A percentile compares a stretch with the other conserved stretches of the same genome.
These are phyloP conservation scores for Lycophotia porphyrea DNA, from an alignment of 2,888 invertebrate genomes.

Conservation along the genomic window DNA sequence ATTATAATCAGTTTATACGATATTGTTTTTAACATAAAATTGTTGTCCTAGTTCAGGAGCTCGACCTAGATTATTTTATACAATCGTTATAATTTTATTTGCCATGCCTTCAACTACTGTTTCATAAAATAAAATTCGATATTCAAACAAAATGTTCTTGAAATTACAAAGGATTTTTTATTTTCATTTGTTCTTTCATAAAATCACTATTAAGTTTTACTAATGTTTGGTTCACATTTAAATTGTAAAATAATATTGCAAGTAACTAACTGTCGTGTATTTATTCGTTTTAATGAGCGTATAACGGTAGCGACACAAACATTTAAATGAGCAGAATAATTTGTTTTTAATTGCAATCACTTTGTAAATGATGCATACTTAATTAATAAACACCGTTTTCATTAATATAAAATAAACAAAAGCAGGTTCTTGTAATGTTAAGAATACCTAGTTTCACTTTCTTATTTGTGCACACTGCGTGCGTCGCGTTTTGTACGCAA, in stretches of 20 bases:
- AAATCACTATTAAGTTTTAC: not conserved
- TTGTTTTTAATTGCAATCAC: not conserved
- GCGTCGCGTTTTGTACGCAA: not conserved
- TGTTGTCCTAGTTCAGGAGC: conserved; percentile 46
- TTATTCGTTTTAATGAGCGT: not conserved
- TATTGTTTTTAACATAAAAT: conserved; percentile 19
- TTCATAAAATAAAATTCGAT: not conserved
- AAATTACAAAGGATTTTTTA: not conserved
- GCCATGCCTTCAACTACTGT: not conserved
- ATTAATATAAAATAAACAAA: not conserved
- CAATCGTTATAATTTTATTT: not conserved
- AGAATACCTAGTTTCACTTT: not conserved
- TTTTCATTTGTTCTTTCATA: not conserved
- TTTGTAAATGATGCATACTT: not conserved
- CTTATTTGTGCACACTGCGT: not conserved
- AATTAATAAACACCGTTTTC: not conserved
- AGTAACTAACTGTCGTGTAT: not conserved
- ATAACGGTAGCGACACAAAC: not conserved
- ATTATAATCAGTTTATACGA: conserved; percentile 30
- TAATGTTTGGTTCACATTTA: not conserved
- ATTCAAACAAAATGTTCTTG: not conserved
- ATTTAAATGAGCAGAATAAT: not conserved
- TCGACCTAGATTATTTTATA: conserved; percentile 42
- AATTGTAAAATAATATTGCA: not conserved
- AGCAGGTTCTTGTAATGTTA: not conserved